Base-by-base conservation (phyloP, 2,113 vertebrate genomes). In the Fukomys damarensis region DNA sequence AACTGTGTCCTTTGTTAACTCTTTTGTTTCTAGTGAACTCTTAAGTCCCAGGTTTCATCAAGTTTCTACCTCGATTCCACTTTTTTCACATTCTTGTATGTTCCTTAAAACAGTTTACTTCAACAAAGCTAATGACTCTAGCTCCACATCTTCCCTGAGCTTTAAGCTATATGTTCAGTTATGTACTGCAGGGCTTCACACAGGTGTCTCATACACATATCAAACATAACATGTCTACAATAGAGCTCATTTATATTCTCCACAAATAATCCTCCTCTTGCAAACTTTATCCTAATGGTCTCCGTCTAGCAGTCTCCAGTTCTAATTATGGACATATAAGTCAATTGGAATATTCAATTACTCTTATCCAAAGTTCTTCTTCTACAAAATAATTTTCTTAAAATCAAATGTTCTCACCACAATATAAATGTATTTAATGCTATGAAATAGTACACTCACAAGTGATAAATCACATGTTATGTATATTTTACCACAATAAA, bases 191-290 rank as follows among this genome's bases (percentile, higher is more conserved):
- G 61, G 22, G 32, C 3, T 96, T 96, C 93, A 54, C 28, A 80
- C 74, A 93, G 92, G 56, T 93, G 83, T 94, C 30, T 88, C 66
- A 86, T 89, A 85, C 81, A 88, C 52, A 61, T 92, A 92, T 58
- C 35, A 81, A 92, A 81, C 35, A 77, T 85, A 54, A 77, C 46
- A 70, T 46, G 9, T 68, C 30, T 68, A 74, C 9, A 56, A 1
- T 20, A 24, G 10, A 82, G 49, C 35, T 96, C 74, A 95, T 94
- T 84, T 84, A 76, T 87, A 87, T 96, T 97, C 88, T 5, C 46
- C 17, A 35, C 56, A 94, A 95, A 70, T 87, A 76, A 84, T 84
- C 7, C 17, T 65, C 24, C 16, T 97, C 12, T 41, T 87, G 7
- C 19, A 93, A 93, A 84, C 17, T 82, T 91, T 76, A 68, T 66